Percentiles rank a stretch among this genome's conserved stretches.
These are phyloP conservation scores for Bombyx mandarina DNA, from an alignment of 1,140 invertebrate genomes.

Conservation along the genomic window DNA sequence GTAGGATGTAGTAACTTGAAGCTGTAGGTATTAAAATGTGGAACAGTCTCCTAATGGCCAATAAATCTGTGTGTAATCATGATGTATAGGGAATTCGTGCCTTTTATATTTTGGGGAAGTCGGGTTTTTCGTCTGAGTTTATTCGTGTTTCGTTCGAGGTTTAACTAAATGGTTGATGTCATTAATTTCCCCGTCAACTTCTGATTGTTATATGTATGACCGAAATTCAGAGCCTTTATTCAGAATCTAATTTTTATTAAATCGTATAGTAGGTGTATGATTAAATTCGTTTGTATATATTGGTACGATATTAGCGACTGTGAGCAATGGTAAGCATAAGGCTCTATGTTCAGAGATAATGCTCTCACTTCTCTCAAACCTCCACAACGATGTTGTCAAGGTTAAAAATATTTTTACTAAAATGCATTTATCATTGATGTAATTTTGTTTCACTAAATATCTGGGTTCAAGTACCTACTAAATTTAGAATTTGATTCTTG, in stretches of 20 bases:
- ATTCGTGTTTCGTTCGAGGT: not conserved
- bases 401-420: too few relatives aligned
- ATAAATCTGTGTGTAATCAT: constrained; percentile 19
- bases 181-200: too few relatives aligned
- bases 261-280: not conserved
- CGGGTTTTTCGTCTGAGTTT: constrained; percentile 10
- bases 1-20: not conserved
- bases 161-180: not conserved
- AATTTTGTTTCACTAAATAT: too few relatives aligned
- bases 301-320: not conserved
- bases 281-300: constrained; percentile 1
- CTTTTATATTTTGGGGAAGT: constrained; percentile 17
- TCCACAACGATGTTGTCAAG: too few relatives aligned
- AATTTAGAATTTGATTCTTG: too few relatives aligned
- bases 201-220: too few relatives aligned
- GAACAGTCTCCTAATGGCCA: constrained; percentile 16
- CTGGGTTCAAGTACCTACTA: too few relatives aligned
- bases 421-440: too few relatives aligned
- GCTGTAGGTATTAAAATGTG: constrained; percentile 16
- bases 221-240: too few relatives aligned
- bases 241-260: too few relatives aligned
- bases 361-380: too few relatives aligned
- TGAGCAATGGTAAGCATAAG: not conserved
- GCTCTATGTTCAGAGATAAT: not conserved
- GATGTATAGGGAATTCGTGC: constrained; percentile 16